phyloP scores from a whole-genome alignment of 1,140 invertebrate species.

The Tetragonula clypearis region DNA sequence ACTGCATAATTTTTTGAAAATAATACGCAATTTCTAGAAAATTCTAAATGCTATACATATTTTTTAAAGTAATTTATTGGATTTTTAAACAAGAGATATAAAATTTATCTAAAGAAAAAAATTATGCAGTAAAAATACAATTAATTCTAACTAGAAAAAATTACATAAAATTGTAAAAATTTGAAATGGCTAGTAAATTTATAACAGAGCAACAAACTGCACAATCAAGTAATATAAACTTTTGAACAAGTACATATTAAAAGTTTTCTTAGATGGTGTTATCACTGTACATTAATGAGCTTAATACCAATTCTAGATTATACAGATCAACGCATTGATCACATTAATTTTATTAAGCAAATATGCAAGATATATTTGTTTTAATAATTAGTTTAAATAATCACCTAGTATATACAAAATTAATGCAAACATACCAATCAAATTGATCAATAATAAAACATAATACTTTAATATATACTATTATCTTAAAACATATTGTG shows the following conservation, averaged over 20 bases:
- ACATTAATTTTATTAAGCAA: constrained; percentile 36
- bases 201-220: constrained; percentile 54
- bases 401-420: constrained; percentile 53
- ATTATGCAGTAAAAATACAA: constrained; percentile 28
- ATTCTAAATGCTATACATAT: background rate
- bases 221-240: constrained; percentile 45
- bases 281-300: constrained; percentile 38
- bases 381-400: constrained; percentile 27
- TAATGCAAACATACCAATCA: constrained; percentile 54
- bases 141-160: background rate
- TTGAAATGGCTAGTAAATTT: constrained; percentile 48
- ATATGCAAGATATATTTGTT: constrained; percentile 28
- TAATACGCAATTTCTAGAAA: constrained; percentile 28
- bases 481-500: constrained; percentile 58
- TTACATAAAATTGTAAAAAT: constrained; percentile 12
- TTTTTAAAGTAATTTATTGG: background rate
- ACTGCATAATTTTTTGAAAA: constrained; percentile 30
- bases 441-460: constrained; percentile 55
- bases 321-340: constrained; percentile 24
- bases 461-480: constrained; percentile 56
- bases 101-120: constrained; percentile 4
- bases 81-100: background rate
- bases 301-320: constrained; percentile 27
- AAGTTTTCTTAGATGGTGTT: constrained; percentile 39
- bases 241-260: constrained; percentile 49